These are phyloP conservation scores for Scotopteryx bipunctaria DNA, from an alignment of 2,888 invertebrate species.

Conservation along the genomic window DNA sequence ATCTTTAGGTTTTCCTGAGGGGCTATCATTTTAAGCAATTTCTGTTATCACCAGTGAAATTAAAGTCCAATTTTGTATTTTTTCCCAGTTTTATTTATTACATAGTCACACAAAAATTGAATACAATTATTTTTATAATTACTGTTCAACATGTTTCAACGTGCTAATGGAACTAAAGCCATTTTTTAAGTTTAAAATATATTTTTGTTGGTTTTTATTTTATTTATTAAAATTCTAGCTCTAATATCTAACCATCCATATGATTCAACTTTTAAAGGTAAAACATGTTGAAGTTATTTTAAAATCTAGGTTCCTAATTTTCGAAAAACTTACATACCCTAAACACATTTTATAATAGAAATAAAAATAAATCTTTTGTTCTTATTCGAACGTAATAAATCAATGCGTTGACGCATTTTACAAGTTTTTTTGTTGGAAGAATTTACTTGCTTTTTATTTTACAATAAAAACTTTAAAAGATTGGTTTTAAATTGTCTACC, in stretches of 20 bases:
- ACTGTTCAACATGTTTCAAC: conserved; percentile 67
- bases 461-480: conserved; percentile 12
- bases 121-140: conserved; percentile 59
- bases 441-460: conserved; percentile 11
- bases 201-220: conserved; percentile 38
- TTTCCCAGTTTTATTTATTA: conserved; percentile 60
- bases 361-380: conserved; percentile 43
- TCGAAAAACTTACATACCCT: conserved; percentile 32
- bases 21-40: conserved; percentile 24
- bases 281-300: conserved; percentile 65
- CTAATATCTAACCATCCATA: conserved; percentile 39
- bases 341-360: conserved; percentile 47
- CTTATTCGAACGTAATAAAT: conserved; percentile 36
- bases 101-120: conserved; percentile 68
- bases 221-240: conserved; percentile 39
- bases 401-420: conserved; percentile 44
- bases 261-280: conserved; percentile 46
- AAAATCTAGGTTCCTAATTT: conserved; percentile 41
- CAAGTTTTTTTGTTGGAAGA: conserved; percentile 27
- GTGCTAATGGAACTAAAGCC: conserved; percentile 37
- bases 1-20: background rate
- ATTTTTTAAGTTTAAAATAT: conserved; percentile 37
- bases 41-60: conserved; percentile 42
- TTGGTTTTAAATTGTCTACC: conserved; percentile 17
- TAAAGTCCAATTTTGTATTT: conserved; percentile 55